Evolutionary conservation across 2,797 vertebrate species (phyloP).

Genomic region (Chloroceryle inda): DNA sequence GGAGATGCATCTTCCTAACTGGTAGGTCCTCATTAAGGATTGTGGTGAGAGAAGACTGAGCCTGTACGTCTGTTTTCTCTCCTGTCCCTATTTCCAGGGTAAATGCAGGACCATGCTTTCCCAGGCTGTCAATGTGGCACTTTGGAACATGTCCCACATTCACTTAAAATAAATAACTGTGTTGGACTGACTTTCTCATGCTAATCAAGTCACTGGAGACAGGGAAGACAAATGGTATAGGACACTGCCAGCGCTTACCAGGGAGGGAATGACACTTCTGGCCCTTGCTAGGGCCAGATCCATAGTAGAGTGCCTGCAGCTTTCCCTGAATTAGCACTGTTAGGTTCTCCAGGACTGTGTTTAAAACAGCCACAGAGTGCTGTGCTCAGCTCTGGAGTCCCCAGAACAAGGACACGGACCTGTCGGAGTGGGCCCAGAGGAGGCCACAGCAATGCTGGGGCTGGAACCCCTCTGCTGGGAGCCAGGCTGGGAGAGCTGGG

Average conservation of each 20-base stretch:
- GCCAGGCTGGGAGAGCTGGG: neutral
- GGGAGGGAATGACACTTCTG: neutral
- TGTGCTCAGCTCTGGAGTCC: neutral
- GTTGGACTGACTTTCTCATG: neutral
- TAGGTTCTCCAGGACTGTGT: neutral
- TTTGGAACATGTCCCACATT: neutral
- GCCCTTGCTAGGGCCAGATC: neutral
- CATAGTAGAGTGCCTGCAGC: rapidly evolving
- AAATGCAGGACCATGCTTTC: neutral
- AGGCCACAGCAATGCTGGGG: neutral
- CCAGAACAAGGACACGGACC: neutral
- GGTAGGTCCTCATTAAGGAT: neutral
- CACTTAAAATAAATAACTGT: neutral
- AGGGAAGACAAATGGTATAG: neutral
- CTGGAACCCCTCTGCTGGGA: neutral
- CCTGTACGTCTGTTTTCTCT: neutral
- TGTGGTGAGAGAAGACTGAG: neutral
- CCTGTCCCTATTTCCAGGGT: neutral
- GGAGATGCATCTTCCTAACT: neutral
- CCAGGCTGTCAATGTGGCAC: conserved; percentile 12
- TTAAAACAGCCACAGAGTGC: neutral
- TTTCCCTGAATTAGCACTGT: neutral
- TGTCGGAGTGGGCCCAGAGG: neutral
- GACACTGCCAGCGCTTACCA: neutral
- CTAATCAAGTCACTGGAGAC: neutral